Percentiles rank a stretch among this genome's conserved stretches.
These are phyloP conservation scores for Gallinago nigripennis DNA, from an alignment of 2,797 vertebrate genomes.

Conservation along the genomic window DNA sequence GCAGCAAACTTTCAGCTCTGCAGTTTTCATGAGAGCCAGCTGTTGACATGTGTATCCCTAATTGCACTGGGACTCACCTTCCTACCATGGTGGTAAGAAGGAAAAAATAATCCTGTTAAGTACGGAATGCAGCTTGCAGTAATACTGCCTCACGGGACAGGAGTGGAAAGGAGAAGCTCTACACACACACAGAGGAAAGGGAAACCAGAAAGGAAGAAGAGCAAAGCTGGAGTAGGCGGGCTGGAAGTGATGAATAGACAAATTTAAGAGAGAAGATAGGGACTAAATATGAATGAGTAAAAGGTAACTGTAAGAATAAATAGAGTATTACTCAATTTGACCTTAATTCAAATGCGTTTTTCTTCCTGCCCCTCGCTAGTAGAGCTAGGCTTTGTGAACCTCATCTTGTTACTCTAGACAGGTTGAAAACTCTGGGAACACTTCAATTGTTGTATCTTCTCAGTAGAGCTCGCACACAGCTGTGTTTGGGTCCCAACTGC, in stretches of 20 bases:
- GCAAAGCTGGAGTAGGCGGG: background rate
- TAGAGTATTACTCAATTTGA: background rate
- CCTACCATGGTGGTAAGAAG: background rate
- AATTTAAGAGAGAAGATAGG: background rate
- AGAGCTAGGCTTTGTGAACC: background rate
- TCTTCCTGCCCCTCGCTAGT: background rate
- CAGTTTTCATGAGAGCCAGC: constrained; percentile 14
- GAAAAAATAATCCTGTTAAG: background rate
- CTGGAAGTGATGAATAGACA: background rate
- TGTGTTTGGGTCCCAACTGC: constrained; percentile 17
- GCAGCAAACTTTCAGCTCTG: background rate
- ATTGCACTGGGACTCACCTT: constrained; percentile 30
- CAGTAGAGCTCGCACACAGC: background rate
- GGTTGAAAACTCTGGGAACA: background rate
- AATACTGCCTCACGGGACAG: background rate
- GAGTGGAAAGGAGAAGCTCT: background rate
- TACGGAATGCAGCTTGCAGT: background rate
- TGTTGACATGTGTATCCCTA: constrained; percentile 24
- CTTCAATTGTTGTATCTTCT: background rate
- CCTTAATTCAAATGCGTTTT: background rate
- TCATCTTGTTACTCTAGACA: background rate
- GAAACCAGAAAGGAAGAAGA: background rate
- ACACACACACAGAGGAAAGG: background rate
- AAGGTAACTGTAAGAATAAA: background rate
- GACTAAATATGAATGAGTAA: background rate